Evolutionary conservation across 1,140 invertebrate genomes (phyloP).

Genomic region (Archegozetes longisetosus): DNA sequence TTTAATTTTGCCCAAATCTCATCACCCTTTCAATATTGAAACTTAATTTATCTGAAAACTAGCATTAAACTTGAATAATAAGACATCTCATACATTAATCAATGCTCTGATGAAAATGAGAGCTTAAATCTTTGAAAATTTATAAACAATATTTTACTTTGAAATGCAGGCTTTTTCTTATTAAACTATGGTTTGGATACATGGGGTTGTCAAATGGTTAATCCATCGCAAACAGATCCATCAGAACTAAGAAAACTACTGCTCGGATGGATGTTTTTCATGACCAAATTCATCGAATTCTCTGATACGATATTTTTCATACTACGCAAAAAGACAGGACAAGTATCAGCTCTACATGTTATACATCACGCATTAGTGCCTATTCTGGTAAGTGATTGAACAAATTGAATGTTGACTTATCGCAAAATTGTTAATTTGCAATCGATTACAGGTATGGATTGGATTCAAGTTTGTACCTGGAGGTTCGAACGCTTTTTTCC

Average conservation of each 20-base stretch:
- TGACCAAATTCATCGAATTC: constrained; percentile 33
- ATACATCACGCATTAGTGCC: constrained; percentile 55
- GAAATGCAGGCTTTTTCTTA: not conserved
- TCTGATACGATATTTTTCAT: constrained; percentile 59
- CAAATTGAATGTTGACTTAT: not conserved
- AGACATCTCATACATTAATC: too few relatives aligned
- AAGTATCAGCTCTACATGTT: constrained; percentile 71
- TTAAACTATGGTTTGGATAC: constrained; percentile 20
- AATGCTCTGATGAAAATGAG: too few relatives aligned
- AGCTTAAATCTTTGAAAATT: too few relatives aligned
- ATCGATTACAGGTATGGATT: constrained; percentile 21
- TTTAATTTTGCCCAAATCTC: too few relatives aligned
- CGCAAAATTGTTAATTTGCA: not conserved
- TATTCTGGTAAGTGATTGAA: constrained; percentile 33
- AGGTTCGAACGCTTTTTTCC: constrained; percentile 57
- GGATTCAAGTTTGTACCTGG: constrained; percentile 40
- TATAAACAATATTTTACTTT: too few relatives aligned
- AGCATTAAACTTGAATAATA: too few relatives aligned
- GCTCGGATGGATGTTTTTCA: constrained; percentile 34
- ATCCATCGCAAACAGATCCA: constrained; percentile 17
- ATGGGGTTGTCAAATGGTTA: constrained; percentile 1
- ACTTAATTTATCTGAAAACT: too few relatives aligned
- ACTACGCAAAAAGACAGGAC: constrained; percentile 64
- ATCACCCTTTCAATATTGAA: too few relatives aligned
- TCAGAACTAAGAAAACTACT: constrained; percentile 20